Evolutionary conservation across 2,888 invertebrate genomes (phyloP).

Genomic region (Morpho deidamia): DNA sequence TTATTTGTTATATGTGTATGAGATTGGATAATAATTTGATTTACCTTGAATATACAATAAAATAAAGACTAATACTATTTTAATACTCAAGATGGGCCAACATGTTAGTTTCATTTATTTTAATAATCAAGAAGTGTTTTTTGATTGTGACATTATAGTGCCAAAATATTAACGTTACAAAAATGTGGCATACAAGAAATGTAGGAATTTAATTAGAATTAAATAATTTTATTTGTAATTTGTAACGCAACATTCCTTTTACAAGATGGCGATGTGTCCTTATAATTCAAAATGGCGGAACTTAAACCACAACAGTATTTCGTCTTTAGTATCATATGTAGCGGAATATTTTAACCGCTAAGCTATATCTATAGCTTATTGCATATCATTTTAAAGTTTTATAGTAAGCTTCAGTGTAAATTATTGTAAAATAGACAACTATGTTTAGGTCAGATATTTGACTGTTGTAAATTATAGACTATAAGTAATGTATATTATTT

Average conservation of each 20-base stretch:
- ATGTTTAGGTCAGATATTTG: constrained; percentile 55
- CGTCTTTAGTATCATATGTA: constrained; percentile 25
- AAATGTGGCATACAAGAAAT: constrained; percentile 4
- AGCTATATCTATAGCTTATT: constrained; percentile 59
- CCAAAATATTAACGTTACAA: constrained; percentile 3
- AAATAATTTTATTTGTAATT: constrained; percentile 1
- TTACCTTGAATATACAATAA: neutral
- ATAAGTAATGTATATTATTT: constrained; percentile 60
- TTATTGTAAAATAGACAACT: constrained; percentile 73
- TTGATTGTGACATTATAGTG: neutral
- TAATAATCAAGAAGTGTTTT: neutral
- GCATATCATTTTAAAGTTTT: constrained; percentile 69
- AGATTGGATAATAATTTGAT: neutral
- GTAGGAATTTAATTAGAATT: constrained; percentile 3
- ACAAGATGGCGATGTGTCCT: neutral
- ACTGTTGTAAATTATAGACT: constrained; percentile 49
- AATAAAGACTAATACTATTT: constrained; percentile 5
- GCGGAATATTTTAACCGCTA: constrained; percentile 28
- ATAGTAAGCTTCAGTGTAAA: constrained; percentile 67
- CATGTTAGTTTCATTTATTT: neutral
- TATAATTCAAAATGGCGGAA: constrained; percentile 2
- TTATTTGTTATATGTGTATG: neutral
- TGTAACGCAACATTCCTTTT: neutral
- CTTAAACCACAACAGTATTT: neutral
- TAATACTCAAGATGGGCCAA: constrained; percentile 11